A percentile compares a stretch with the other conserved stretches of the same genome.
These are phyloP conservation scores for Hydrocynus forskahlii DNA, from an alignment of 2,797 vertebrate species.

Conservation along the genomic window DNA sequence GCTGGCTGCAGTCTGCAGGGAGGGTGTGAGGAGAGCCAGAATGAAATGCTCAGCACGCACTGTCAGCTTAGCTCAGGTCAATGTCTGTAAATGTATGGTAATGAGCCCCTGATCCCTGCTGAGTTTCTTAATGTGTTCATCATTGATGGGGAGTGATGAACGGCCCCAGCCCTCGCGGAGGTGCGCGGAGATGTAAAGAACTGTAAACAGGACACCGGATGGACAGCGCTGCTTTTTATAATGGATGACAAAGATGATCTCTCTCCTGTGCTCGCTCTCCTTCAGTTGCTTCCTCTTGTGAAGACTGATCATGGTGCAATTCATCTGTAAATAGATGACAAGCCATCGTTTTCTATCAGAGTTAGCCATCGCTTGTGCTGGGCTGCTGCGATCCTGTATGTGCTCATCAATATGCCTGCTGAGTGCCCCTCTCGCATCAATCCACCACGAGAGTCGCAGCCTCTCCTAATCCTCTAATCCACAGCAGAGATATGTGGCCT, in stretches of 20 bases:
- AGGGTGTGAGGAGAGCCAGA: background rate
- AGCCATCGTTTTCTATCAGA: conserved; percentile 19
- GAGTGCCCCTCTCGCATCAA: conserved; percentile 28
- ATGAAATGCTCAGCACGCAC: conserved; percentile 37
- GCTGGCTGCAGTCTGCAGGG: conserved; percentile 31
- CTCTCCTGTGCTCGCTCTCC: background rate
- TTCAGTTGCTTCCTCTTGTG: conserved; percentile 24
- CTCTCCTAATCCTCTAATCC: conserved; percentile 43
- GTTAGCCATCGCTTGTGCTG: conserved; percentile 38
- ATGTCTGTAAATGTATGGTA: conserved; percentile 54
- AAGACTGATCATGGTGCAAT: conserved; percentile 22
- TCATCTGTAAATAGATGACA: conserved; percentile 41
- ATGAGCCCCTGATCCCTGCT: conserved; percentile 43
- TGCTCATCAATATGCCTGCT: conserved; percentile 44
- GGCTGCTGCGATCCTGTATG: conserved; percentile 33
- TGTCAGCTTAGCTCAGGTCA: conserved; percentile 48
- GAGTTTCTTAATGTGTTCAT: conserved; percentile 53
- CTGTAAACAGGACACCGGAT: conserved; percentile 30
- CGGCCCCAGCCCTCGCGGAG: conserved; percentile 21
- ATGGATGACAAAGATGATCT: conserved; percentile 14
- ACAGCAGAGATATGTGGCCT: conserved; percentile 41
- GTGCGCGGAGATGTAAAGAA: conserved; percentile 1
- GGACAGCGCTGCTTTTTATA: conserved; percentile 26
- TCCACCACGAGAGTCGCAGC: conserved; percentile 18
- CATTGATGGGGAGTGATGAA: conserved; percentile 47